phyloP scores from a whole-genome alignment of 2,888 invertebrate genomes.

The Mantis religiosa region DNA sequence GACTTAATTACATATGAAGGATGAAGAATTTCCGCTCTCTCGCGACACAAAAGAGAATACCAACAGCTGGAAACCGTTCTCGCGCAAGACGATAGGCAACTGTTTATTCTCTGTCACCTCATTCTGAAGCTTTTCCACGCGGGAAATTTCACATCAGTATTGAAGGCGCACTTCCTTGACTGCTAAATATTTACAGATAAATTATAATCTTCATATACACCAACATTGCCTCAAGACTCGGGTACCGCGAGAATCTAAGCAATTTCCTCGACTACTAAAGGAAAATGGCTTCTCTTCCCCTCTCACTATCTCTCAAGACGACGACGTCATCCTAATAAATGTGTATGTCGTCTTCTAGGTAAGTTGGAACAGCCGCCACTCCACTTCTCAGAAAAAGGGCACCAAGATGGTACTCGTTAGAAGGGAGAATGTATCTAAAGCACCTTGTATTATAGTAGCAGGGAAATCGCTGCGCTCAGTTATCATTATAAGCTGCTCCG shows the following conservation, averaged over 20 bases:
- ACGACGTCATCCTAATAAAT: conserved; percentile 1
- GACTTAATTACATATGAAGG: background rate
- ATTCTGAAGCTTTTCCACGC: background rate
- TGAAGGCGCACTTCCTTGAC: background rate
- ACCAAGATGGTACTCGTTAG: background rate
- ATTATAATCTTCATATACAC: background rate
- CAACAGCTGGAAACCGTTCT: background rate
- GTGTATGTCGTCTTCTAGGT: background rate
- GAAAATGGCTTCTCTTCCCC: background rate
- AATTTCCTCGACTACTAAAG: conserved; percentile 1
- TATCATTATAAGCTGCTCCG: background rate
- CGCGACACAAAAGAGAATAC: background rate
- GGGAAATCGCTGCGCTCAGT: background rate
- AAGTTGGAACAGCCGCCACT: background rate
- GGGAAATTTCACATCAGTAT: background rate
- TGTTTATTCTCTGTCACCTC: background rate
- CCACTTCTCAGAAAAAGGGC: background rate
- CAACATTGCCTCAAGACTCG: background rate
- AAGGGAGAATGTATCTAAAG: background rate
- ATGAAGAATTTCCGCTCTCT: background rate
- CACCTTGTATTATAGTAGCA: conserved; percentile 1
- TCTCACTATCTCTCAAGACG: background rate
- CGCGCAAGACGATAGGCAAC: background rate
- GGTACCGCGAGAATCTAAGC: conserved; percentile 6
- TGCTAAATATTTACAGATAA: conserved; percentile 22